Evolutionary conservation across 2,888 invertebrate species (phyloP).

Genomic region (Iselma pallidipennis): DNA sequence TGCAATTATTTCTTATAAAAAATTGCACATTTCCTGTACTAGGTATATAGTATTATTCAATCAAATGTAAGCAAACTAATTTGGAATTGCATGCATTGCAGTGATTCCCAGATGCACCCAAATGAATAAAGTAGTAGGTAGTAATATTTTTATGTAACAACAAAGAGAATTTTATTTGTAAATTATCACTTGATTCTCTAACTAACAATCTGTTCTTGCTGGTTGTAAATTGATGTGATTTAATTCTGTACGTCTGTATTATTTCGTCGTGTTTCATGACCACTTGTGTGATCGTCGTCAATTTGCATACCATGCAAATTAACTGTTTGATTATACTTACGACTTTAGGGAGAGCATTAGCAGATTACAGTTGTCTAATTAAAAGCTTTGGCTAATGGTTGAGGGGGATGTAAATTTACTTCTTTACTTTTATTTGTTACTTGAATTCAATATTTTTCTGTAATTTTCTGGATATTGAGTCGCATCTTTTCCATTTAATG

Average conservation of each 20-base stretch:
- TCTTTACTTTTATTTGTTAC: neutral
- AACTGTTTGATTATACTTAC: constrained; percentile 8
- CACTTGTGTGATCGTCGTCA: constrained; percentile 15
- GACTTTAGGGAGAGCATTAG: neutral
- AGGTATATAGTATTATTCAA: constrained; percentile 41
- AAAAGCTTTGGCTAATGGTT: neutral
- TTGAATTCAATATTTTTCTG: neutral
- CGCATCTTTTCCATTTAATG: no score
- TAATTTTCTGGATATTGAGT: neutral
- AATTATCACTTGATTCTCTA: constrained; percentile 33
- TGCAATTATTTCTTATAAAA: constrained; percentile 39
- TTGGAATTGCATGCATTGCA: constrained; percentile 31
- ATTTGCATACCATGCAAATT: constrained; percentile 19
- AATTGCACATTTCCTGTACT: constrained; percentile 46
- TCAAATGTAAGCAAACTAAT: constrained; percentile 38
- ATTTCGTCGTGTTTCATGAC: constrained; percentile 20
- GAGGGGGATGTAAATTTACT: neutral
- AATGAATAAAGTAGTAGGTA: no score
- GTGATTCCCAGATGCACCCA: neutral
- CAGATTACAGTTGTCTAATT: neutral
- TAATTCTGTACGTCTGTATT: constrained; percentile 21
- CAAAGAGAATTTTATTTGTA: constrained; percentile 12
- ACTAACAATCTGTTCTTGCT: constrained; percentile 34
- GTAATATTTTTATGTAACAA: neutral
- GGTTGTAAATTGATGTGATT: constrained; percentile 36